Evolutionary conservation across 1,140 invertebrate genomes (phyloP).

Genomic region (Ptiloglossa arizonensis): DNA sequence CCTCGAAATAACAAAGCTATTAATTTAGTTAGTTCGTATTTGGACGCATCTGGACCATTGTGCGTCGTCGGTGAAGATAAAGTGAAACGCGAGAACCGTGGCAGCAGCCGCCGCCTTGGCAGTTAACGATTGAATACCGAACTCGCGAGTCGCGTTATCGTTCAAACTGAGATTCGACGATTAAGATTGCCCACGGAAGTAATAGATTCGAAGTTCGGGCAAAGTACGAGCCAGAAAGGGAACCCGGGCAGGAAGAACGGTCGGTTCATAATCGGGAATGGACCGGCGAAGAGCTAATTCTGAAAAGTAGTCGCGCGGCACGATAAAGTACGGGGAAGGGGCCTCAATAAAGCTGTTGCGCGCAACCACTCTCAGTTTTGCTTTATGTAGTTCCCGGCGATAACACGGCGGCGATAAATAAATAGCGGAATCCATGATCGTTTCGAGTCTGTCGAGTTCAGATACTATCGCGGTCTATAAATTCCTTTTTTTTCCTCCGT

Average conservation of each 20-base stretch:
- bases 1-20: too few relatives aligned
- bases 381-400: conserved; percentile 15
- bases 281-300: neutral
- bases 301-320: neutral
- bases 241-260: neutral
- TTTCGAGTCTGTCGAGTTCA: conserved; percentile 15
- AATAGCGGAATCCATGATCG: conserved; percentile 26
- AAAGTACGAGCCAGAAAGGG: neutral
- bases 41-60: too few relatives aligned
- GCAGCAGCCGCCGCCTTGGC: too few relatives aligned
- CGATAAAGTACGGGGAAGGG: conserved; percentile 20
- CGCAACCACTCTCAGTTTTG: conserved; percentile 8
- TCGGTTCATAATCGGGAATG: conserved; percentile 6
- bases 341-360: conserved; percentile 43
- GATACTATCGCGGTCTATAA: conserved; percentile 32
- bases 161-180: conserved; percentile 1
- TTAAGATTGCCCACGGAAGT: neutral
- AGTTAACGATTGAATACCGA: neutral
- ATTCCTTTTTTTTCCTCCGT: conserved; percentile 1
- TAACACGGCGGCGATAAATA: conserved; percentile 42
- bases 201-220: neutral
- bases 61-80: too few relatives aligned
- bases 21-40: too few relatives aligned
- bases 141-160: neutral
- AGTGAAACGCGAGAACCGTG: neutral